Percentiles rank a stretch among this genome's conserved stretches.
Evolutionary conservation across 2,888 invertebrate species (phyloP).

Genomic region (Salticus scenicus): DNA sequence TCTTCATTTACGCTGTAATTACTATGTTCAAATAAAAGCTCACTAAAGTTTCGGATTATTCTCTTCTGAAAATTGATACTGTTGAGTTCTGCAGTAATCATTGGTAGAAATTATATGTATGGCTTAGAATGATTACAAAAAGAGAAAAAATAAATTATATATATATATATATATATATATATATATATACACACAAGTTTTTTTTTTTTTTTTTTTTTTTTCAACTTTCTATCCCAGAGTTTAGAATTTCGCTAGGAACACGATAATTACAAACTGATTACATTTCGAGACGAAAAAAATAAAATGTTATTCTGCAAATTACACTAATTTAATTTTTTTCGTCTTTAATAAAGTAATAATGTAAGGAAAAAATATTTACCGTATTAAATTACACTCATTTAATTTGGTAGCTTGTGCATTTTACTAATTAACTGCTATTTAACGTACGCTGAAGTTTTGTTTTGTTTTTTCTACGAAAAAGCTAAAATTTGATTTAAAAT

Average conservation of each 20-base stretch:
- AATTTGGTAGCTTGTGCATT: neutral
- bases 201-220: neutral
- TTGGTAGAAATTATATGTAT: neutral
- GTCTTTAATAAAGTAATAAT: neutral
- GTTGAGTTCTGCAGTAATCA: neutral
- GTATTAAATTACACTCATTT: neutral
- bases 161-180: too few relatives aligned
- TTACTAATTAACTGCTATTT: neutral
- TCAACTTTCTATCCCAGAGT: neutral
- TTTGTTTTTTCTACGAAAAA: too few relatives aligned
- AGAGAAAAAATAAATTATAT: neutral
- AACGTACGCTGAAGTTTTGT: neutral
- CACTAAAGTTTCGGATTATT: neutral
- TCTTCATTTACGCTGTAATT: neutral
- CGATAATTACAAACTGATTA: constrained; percentile 4
- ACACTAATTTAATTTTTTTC: neutral
- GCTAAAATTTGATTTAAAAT: too few relatives aligned
- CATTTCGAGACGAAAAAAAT: neutral
- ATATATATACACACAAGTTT: too few relatives aligned
- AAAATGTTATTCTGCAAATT: neutral
- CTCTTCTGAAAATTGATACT: neutral
- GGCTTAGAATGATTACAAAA: neutral
- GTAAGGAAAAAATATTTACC: neutral
- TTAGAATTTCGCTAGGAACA: neutral
- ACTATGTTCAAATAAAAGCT: neutral